phyloP scores from a whole-genome alignment of 2,113 vertebrate species.

The Carassius gibelio region DNA sequence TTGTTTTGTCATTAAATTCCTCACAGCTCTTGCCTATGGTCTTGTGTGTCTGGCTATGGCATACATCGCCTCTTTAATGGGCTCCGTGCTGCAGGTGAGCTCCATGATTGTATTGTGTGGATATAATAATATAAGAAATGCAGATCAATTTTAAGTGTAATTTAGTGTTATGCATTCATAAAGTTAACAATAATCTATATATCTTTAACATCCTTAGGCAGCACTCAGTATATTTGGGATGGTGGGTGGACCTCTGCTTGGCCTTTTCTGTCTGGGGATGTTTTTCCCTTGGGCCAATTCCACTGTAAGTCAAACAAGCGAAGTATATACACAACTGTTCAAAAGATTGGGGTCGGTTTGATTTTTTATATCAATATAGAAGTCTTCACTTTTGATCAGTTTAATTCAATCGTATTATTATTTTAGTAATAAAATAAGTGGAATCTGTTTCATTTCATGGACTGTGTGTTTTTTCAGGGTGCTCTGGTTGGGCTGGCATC shows the following conservation, averaged over 20 bases:
- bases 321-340: not conserved
- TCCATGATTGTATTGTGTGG: not conserved
- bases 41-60: constrained; percentile 95
- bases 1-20: not conserved
- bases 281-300: constrained; percentile 95
- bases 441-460: not conserved
- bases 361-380: no score
- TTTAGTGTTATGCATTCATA: not conserved
- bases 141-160: not conserved
- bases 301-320: constrained; percentile 75
- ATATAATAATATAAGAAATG: not conserved
- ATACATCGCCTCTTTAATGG: constrained; percentile 90
- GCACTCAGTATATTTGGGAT: constrained; percentile 98
- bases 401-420: not conserved
- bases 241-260: constrained; percentile 91
- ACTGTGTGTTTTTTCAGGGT: constrained; percentile 74
- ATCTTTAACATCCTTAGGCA: constrained; percentile 73
- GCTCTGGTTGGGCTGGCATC: constrained; percentile 81
- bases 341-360: not conserved
- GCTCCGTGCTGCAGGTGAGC: constrained; percentile 90
- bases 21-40: constrained; percentile 85
- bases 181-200: not conserved
- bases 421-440: not conserved
- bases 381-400: not conserved
- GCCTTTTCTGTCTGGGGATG: constrained; percentile 92